phyloP scores from a whole-genome alignment of 2,797 vertebrate genomes.

The Typhlichthys subterraneus region DNA sequence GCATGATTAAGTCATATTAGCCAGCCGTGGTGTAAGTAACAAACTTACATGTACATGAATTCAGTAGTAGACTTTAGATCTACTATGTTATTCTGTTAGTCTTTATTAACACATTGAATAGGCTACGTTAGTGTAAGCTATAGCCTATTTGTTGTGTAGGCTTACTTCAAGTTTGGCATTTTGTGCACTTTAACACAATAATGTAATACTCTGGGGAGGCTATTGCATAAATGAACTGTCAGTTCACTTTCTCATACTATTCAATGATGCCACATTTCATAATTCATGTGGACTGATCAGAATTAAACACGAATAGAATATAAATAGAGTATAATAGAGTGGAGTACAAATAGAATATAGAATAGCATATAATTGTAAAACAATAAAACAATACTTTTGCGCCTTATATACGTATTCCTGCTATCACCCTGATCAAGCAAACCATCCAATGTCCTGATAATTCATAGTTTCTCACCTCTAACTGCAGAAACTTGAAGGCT shows the following conservation, averaged over 20 bases:
- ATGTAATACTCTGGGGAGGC: neutral
- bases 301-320: neutral
- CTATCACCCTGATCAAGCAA: neutral
- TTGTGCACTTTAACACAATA: neutral
- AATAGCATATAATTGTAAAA: neutral
- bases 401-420: too few relatives aligned
- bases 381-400: neutral
- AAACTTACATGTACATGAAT: too few relatives aligned
- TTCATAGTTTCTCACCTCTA: constrained; percentile 46
- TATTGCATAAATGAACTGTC: neutral
- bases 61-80: too few relatives aligned
- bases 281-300: neutral
- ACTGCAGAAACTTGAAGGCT: constrained; percentile 25
- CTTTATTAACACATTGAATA: too few relatives aligned
- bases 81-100: too few relatives aligned
- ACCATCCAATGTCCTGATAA: neutral
- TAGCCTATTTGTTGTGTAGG: too few relatives aligned
- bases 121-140: too few relatives aligned
- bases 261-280: neutral
- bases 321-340: neutral
- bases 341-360: neutral
- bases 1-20: too few relatives aligned
- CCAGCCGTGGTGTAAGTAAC: too few relatives aligned
- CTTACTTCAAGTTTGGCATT: too few relatives aligned
- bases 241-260: neutral